Evolutionary conservation across 2,888 invertebrate genomes (phyloP), one percentile per base, ranked within the genome.

Genomic region (Nebria salina): DNA sequence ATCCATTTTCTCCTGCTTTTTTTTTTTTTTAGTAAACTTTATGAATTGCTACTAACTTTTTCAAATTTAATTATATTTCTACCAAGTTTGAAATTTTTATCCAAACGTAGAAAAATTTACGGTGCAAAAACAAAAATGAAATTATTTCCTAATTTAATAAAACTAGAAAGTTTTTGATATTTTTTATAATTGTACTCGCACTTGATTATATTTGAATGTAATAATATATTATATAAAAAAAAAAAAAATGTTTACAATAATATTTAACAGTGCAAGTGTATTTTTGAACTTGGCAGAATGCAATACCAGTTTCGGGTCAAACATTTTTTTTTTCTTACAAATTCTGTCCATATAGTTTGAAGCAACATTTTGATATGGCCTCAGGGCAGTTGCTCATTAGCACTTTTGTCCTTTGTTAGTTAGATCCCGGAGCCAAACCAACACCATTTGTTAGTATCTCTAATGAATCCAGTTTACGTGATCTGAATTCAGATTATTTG

Each of bases 401-500:
- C 54, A 54, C 54, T 54, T 54, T 54, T 54, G 54, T 54, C 54
- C 7, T 54, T 54, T 54, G 54, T 54, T 54, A 54, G 54, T 54
- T 54, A 54, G 54, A 54, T 54, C 11, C 54, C 54, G 54, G 54
- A 54, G 54, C 54, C 54, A 13, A 54, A 13, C 54, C 54, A 54
- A 54, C 54, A 54, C 54, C 54, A 54, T 54, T 54, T 54, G 54
- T 54, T 54, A 54, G 11, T 54, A 54, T 54, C 54, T 13, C 54
- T 54, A 54, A 54, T 54, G 54, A 54, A 54, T 54, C 54, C 54
- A 54, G 54, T 54, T 54, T 54, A 54, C 54, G 54, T 54, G 54
- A 54, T 54, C 54, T 54, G 54, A 54, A 54, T 54, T 11, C 54
- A 34, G 34, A 34, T 34, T 34, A 34, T 34, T 34, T 34, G 54